Conservation (phyloP, 1,140 invertebrate species). For the Penaeus vannamei region DNA sequence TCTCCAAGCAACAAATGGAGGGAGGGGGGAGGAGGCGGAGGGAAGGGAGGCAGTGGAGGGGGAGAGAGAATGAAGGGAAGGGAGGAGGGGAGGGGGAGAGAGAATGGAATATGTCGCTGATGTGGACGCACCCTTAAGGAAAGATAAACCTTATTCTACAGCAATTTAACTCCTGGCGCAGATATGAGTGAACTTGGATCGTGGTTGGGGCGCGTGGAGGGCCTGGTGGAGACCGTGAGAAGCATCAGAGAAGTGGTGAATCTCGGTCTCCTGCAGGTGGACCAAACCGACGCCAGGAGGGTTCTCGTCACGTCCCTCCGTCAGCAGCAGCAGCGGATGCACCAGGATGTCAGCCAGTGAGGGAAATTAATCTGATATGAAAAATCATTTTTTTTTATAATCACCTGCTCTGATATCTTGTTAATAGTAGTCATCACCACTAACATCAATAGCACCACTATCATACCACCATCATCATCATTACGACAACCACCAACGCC, state of each 20-base stretch:
- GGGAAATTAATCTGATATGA: not conserved
- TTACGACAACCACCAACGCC: too few species aligned
- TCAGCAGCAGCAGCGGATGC: constrained; percentile 62
- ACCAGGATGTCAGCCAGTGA: constrained; percentile 62
- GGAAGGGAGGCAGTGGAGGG: too few species aligned
- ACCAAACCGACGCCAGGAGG: constrained; percentile 54
- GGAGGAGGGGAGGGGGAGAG: not conserved
- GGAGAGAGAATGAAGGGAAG: constrained; percentile 16
- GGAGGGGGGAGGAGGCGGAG: too few species aligned
- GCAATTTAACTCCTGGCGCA: not conserved
- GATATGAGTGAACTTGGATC: constrained; percentile 50
- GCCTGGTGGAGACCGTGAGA: constrained; percentile 41
- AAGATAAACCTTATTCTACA: not conserved
- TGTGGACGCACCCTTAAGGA: too few species aligned
- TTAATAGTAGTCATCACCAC: not conserved
- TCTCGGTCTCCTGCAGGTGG: constrained; percentile 57
- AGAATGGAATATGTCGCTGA: not conserved
- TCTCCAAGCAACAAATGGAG: too few species aligned
- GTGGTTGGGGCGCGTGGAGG: constrained; percentile 55
- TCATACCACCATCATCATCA: too few species aligned
- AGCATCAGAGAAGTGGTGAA: constrained; percentile 39
- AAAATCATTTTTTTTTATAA: not conserved
- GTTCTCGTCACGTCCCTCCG: constrained; percentile 53
- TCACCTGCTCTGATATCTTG: not conserved
- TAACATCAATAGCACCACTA: not conserved